Evolutionary conservation across 2,113 vertebrate species (phyloP).

Genomic region (Micromys minutus): DNA sequence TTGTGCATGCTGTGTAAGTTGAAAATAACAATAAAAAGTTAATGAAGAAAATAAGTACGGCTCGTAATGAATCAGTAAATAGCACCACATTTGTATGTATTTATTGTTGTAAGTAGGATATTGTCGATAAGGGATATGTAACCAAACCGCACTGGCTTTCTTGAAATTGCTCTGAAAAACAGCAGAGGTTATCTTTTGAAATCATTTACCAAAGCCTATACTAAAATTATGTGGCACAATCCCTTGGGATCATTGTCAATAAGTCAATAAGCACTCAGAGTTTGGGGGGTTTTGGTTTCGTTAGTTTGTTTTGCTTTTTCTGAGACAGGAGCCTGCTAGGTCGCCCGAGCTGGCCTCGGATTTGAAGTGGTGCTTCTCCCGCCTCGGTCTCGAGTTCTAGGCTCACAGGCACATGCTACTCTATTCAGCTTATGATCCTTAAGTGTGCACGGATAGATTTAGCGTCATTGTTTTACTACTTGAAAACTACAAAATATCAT

Average conservation of each 20-base stretch:
- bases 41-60: constrained; percentile 84
- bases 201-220: constrained; percentile 76
- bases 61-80: constrained; percentile 85
- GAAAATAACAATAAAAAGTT: constrained; percentile 85
- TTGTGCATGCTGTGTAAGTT: constrained; percentile 78
- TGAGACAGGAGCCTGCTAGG: background rate
- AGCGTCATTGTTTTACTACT: constrained; percentile 51
- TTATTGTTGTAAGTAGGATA: constrained; percentile 78
- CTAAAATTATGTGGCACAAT: constrained; percentile 77
- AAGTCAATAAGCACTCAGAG: constrained; percentile 65
- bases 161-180: constrained; percentile 71
- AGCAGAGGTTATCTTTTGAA: constrained; percentile 79
- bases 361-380: background rate
- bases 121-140: constrained; percentile 81
- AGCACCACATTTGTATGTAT: constrained; percentile 82
- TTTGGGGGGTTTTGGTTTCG: background rate
- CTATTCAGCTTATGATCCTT: background rate
- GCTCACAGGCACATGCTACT: background rate
- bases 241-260: constrained; percentile 64
- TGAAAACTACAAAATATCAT: constrained; percentile 32
- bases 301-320: background rate
- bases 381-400: background rate
- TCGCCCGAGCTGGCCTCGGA: background rate
- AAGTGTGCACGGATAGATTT: constrained; percentile 62
- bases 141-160: constrained; percentile 78